Conservation (phyloP, 1,140 invertebrate species). For the Scaptomyza montana region DNA sequence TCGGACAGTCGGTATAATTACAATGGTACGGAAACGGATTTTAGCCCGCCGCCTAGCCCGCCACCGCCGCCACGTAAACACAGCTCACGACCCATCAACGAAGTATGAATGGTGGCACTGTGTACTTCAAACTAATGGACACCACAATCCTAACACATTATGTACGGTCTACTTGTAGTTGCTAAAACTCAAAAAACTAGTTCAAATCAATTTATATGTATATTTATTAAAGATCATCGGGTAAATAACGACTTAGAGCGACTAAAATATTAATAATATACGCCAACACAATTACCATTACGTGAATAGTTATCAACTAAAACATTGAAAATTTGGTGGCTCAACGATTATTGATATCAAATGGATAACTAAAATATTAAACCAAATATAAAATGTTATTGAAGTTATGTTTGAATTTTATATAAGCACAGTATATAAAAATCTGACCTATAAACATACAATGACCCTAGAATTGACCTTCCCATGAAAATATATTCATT, state of each 20-base stretch:
- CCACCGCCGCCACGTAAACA: constrained; percentile 42
- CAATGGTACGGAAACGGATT: constrained; percentile 82
- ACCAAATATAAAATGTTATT: constrained; percentile 39
- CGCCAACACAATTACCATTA: constrained; percentile 25
- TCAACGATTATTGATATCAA: constrained; percentile 55
- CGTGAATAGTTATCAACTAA: constrained; percentile 31
- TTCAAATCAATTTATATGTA: constrained; percentile 66
- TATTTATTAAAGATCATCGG: constrained; percentile 78
- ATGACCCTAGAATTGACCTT: background rate
- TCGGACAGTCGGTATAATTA: constrained; percentile 82
- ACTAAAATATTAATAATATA: constrained; percentile 21
- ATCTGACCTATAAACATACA: no score
- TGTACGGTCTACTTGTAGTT: constrained; percentile 34
- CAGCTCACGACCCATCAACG: constrained; percentile 62
- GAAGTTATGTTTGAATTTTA: background rate
- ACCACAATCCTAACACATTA: constrained; percentile 50
- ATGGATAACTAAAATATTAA: constrained; percentile 54
- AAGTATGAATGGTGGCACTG: constrained; percentile 51
- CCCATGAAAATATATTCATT: background rate
- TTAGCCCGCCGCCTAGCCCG: constrained; percentile 78
- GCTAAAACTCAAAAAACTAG: constrained; percentile 74
- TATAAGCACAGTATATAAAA: no score
- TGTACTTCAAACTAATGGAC: constrained; percentile 37
- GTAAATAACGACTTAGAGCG: constrained; percentile 36
- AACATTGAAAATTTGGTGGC: constrained; percentile 36